A percentile compares a stretch with the other conserved stretches of the same genome.
These are phyloP conservation scores for Osmoderma eremita DNA, from an alignment of 2,888 invertebrate genomes.

Conservation along the genomic window DNA sequence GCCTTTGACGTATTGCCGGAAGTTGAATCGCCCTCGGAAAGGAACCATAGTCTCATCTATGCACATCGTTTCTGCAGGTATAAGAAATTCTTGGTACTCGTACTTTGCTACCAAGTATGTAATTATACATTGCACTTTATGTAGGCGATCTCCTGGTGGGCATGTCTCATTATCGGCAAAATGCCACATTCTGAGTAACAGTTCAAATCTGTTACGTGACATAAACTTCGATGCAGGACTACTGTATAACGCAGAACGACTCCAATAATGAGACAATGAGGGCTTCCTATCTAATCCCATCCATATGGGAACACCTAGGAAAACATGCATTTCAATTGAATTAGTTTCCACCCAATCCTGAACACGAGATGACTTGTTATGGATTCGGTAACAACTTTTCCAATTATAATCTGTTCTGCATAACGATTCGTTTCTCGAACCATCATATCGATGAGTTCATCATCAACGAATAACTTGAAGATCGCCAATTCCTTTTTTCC, in stretches of 20 bases:
- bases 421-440: too few relatives aligned
- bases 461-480: too few relatives aligned
- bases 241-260: neutral
- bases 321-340: neutral
- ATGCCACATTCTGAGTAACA: constrained; percentile 36
- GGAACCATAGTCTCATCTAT: constrained; percentile 48
- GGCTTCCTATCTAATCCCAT: neutral
- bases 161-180: constrained; percentile 38
- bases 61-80: constrained; percentile 46
- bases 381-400: too few relatives aligned
- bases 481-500: too few relatives aligned
- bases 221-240: neutral
- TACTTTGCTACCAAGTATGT: too few relatives aligned
- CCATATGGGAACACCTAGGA: neutral
- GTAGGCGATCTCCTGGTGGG: constrained; percentile 31
- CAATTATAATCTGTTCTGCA: too few relatives aligned
- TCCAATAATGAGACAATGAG: neutral
- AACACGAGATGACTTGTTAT: too few relatives aligned
- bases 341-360: neutral
- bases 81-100: constrained; percentile 29
- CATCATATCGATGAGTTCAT: too few relatives aligned
- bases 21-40: too few relatives aligned
- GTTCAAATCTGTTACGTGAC: neutral
- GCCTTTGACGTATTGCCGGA: constrained; percentile 41
- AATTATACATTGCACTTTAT: too few relatives aligned